phyloP scores from a whole-genome alignment of 2,113 vertebrate genomes.

The Dasyprocta punctata region DNA sequence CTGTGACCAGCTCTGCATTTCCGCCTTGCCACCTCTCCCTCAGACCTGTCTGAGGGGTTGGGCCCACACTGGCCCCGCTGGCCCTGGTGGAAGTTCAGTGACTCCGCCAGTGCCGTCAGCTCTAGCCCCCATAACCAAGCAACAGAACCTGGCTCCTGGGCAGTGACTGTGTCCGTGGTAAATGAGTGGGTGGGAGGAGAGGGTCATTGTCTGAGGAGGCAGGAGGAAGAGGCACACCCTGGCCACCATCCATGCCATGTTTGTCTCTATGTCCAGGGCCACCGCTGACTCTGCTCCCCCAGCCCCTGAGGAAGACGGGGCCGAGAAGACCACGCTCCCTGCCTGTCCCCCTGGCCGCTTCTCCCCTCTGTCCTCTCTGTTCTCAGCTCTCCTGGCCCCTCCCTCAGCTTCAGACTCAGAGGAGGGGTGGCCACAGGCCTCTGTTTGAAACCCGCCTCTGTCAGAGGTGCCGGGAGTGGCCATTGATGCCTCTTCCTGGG shows the following conservation, averaged over 20 bases:
- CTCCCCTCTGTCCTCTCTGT: conserved; percentile 36
- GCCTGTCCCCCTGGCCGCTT: conserved; percentile 70
- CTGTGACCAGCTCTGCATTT: neutral
- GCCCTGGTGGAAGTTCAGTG: neutral
- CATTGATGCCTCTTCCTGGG: conserved; percentile 20
- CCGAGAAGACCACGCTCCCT: conserved; percentile 68
- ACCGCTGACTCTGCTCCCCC: conserved; percentile 33
- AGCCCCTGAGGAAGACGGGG: conserved; percentile 78
- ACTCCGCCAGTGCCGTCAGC: neutral
- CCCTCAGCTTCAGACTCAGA: conserved; percentile 43
- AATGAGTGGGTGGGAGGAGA: neutral
- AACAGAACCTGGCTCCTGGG: neutral
- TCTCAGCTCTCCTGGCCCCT: conserved; percentile 40
- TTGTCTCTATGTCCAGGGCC: conserved; percentile 61
- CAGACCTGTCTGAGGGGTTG: neutral
- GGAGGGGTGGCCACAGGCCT: conserved; percentile 57
- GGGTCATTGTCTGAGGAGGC: neutral
- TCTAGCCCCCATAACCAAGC: conserved; percentile 17
- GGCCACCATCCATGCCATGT: neutral
- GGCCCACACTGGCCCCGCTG: neutral
- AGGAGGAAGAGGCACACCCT: neutral
- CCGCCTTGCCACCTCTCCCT: neutral
- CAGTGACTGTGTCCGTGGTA: neutral
- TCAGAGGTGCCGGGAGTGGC: conserved; percentile 32
- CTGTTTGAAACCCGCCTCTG: conserved; percentile 2